Conservation (phyloP, 2,888 invertebrate genomes). For the Lumbricus terrestris region DNA sequence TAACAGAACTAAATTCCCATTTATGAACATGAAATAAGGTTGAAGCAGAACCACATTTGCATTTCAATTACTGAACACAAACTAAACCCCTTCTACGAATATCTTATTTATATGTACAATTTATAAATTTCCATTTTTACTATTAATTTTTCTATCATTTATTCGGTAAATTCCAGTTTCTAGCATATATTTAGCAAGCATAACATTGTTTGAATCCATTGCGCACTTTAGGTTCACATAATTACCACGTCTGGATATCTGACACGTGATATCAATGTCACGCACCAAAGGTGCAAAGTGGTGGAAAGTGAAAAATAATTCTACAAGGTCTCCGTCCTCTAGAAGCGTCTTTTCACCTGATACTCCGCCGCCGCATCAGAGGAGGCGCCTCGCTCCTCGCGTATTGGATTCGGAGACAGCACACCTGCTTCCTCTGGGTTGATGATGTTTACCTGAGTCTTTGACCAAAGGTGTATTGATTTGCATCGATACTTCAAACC, state of each 20-base stretch:
- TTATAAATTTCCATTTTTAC: too few species aligned
- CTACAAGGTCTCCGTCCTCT: neutral
- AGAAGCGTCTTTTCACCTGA: neutral
- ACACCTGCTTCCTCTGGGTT: constrained; percentile 3
- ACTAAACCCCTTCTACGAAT: too few species aligned
- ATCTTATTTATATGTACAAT: too few species aligned
- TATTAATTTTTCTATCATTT: neutral
- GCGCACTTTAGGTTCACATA: neutral
- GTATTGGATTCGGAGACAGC: neutral
- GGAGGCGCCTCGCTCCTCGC: neutral
- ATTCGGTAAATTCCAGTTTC: neutral
- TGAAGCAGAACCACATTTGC: too few species aligned
- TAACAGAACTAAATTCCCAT: too few species aligned
- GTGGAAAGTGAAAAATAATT: neutral
- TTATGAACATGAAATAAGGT: too few species aligned
- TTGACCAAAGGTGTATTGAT: constrained; percentile 3
- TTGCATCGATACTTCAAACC: constrained; percentile 3
- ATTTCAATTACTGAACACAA: too few species aligned
- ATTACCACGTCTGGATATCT: neutral
- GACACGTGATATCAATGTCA: neutral
- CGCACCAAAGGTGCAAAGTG: neutral
- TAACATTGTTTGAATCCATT: neutral
- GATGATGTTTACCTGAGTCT: constrained; percentile 3
- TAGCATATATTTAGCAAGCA: neutral
- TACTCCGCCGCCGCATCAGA: neutral